Evolutionary conservation across 2,113 vertebrate genomes (phyloP), one percentile per base, ranked within the genome.

Genomic region (Forbesichthys papilliferus): DNA sequence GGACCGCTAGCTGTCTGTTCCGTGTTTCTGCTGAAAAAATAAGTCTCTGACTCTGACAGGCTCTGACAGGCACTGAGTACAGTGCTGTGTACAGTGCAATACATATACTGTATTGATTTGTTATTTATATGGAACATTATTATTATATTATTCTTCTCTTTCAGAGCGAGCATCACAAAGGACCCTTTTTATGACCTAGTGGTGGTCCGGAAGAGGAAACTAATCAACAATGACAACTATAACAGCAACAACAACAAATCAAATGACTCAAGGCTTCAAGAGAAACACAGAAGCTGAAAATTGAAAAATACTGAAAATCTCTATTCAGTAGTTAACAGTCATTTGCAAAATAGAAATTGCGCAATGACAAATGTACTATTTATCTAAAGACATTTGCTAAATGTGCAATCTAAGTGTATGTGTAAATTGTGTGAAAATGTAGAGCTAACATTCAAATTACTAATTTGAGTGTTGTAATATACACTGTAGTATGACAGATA

Each of bases 161-260:
- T 65, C 85, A 99, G 97, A 68, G 90, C 94, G 33, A 96, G 96
- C 77, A 93, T 98, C 82, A 94, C 95, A 58, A 95, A 94, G 12
- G 92, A 97, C 68, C 96, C 96, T 54, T 97, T 98, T 81, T 95
- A 94, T 2, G 95, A 99, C 85, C 84, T 98, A 75, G 92, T 98
- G 36, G 90, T 94, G 12, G 84, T 90, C 4, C 92, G 95, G 42
- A 98, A 95, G 89, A 95, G 92, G 86, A 98, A 95, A 80, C 86
- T 96, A 6, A 90, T 93, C 77, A 89, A 48, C 88, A 82, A 65
- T 14, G 48, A 10, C 80, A 72, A 27, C 20, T 1, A 33, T 27
- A 58, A 33, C 56, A 58, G 12, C 20, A 58, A 58, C 56, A 58
- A 11, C 55, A 57, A 20, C 55, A 57, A 11, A 8, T 42, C 36